Evolutionary conservation across 2,888 invertebrate genomes (phyloP).

Genomic region (Gari tellinella): DNA sequence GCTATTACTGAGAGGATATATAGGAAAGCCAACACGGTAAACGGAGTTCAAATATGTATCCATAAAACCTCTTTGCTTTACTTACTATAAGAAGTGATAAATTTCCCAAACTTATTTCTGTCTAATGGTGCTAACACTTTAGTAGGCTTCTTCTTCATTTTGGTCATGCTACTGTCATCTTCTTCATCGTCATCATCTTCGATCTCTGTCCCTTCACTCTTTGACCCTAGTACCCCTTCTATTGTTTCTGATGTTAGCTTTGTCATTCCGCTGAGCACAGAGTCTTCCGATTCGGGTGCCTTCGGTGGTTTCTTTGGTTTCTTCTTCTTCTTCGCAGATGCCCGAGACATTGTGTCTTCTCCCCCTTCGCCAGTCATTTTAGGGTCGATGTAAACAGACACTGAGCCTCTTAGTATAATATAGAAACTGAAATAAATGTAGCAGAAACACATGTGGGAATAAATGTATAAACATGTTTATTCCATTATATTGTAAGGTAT

Average conservation of each 20-base stretch:
- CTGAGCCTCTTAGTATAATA: conserved; percentile 77
- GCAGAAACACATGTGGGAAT: no score
- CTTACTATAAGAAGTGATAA: conserved; percentile 77
- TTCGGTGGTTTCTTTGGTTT: conserved; percentile 25
- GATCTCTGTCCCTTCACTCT: conserved; percentile 18
- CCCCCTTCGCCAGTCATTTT: conserved; percentile 75
- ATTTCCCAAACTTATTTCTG: conserved; percentile 74
- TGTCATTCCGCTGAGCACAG: conserved; percentile 53
- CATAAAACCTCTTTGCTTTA: background rate
- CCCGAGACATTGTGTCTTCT: conserved; percentile 15
- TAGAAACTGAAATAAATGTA: conserved; percentile 74
- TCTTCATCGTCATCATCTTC: conserved; percentile 28
- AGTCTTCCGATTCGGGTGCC: conserved; percentile 41
- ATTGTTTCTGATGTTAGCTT: conserved; percentile 14
- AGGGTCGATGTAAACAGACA: conserved; percentile 80
- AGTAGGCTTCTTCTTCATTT: conserved; percentile 13
- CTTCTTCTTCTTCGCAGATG: conserved; percentile 33
- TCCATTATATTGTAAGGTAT: no score
- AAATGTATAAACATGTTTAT: no score
- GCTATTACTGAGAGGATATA: no score
- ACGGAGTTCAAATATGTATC: no score
- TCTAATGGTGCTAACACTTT: conserved; percentile 58
- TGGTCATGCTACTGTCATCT: conserved; percentile 6
- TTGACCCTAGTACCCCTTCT: conserved; percentile 13
- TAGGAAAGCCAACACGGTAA: no score